These are phyloP conservation scores for Drosophila novamexicana DNA, from an alignment of 1,140 invertebrate genomes.

Conservation along the genomic window DNA sequence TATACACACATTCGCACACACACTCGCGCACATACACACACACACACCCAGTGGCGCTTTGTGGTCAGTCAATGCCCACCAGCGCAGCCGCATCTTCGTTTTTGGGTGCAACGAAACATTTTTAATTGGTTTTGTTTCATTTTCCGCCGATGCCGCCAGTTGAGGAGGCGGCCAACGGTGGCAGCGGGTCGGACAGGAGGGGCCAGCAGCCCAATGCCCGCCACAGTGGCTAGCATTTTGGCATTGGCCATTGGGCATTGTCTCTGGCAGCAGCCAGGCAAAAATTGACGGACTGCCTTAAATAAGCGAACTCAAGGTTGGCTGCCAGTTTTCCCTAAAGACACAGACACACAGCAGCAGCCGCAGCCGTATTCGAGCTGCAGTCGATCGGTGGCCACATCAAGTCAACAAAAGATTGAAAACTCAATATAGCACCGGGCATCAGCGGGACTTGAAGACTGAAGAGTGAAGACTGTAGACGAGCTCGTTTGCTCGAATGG, in stretches of 20 bases:
- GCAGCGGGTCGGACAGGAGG: neutral
- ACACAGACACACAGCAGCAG: constrained; percentile 35
- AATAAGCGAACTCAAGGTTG: constrained; percentile 81
- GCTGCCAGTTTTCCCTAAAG: constrained; percentile 80
- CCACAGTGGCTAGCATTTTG: constrained; percentile 79
- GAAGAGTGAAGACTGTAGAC: constrained; percentile 41
- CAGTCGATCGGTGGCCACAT: constrained; percentile 77
- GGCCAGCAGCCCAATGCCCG: constrained; percentile 39
- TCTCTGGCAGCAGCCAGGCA: constrained; percentile 35
- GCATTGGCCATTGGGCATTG: constrained; percentile 62
- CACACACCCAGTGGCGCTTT: constrained; percentile 66
- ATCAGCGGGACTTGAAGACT: constrained; percentile 13
- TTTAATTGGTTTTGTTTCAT: constrained; percentile 84
- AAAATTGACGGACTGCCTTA: constrained; percentile 77
- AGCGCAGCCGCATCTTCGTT: constrained; percentile 70
- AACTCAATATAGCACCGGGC: constrained; percentile 80
- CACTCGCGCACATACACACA: constrained; percentile 12
- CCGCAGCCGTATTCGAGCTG: constrained; percentile 14
- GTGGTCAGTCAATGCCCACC: constrained; percentile 54
- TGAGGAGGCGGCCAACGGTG: neutral
- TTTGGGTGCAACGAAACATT: constrained; percentile 83
- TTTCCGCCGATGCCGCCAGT: constrained; percentile 65
- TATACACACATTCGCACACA: constrained; percentile 2
- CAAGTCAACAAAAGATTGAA: constrained; percentile 83
- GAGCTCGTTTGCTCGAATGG: constrained; percentile 41